Evolutionary conservation across 2,888 invertebrate genomes (phyloP), one percentile per base, ranked within the genome.

Genomic region (Tolmerus cingulatus): DNA sequence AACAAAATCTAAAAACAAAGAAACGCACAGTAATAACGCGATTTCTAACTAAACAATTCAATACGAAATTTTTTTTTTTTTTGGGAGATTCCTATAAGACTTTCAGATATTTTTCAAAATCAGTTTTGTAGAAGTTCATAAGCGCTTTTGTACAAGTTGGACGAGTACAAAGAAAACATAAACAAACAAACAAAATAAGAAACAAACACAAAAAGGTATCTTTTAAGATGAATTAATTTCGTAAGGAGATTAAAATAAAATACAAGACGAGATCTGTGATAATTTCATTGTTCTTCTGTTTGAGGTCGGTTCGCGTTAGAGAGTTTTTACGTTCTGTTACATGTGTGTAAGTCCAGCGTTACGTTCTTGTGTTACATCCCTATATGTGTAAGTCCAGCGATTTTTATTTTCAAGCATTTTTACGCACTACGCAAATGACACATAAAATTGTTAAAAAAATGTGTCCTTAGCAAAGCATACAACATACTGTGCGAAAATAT

Each of bases 261-360:
- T 12, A 66, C 66, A 66, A 66, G 66, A 66, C 66, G n/a, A 66
- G 37, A 82, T 82, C 82, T 82, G 82, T 82, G 82, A 82, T 82
- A 82, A 82, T 82, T 82, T 82, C 34, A 57, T 57, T 66, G 37
- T 82, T 82, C 51, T 81, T 55, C 23, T 82, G 66, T 66, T 66
- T 23, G 66, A 66, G 66, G 23, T 66, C 27, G 66, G 66, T 66
- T 66, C 66, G 66, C 66, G 27, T 66, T 66, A 66, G 23, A 23
- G 23, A 66, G 9, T 66, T 51, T 19, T 66, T 66, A 66, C 23
- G 66, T 66, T 66, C 66, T 66, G 66, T 66, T 66, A 23, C 43
- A 46, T 12, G 27, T 66, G 23, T 66, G 66, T 66, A 66, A 66
- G 66, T 66, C 66, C 66, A 66, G 27, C 66, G 66, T 66, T 51